Percentiles rank a stretch among this genome's conserved stretches.
Conservation (phyloP, 2,113 vertebrate species). For the Carettochelys insculpta region DNA sequence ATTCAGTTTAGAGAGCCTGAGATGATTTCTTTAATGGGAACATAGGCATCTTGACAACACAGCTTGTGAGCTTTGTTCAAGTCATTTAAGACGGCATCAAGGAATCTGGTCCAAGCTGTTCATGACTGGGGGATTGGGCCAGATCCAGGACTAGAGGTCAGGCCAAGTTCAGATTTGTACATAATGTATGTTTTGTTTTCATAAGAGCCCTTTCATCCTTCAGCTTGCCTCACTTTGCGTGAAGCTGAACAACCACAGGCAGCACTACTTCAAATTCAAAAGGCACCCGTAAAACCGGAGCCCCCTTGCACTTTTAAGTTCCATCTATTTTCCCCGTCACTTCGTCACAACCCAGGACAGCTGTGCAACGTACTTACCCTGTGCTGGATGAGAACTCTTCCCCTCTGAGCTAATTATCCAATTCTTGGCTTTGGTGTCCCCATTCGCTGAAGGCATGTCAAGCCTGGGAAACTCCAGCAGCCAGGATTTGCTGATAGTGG, state of each 20-base stretch:
- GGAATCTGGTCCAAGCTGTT: slow-evolving; percentile 63
- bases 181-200: slow-evolving; percentile 71
- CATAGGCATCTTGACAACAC: slow-evolving; percentile 47
- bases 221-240: slow-evolving; percentile 54
- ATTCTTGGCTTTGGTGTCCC: slow-evolving; percentile 14
- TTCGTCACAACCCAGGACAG: neutral
- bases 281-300: slow-evolving; percentile 43
- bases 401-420: slow-evolving; percentile 33
- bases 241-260: slow-evolving; percentile 68
- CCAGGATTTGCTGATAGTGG: neutral
- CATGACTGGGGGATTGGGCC: slow-evolving; percentile 47
- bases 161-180: slow-evolving; percentile 74
- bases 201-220: slow-evolving; percentile 70
- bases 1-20: slow-evolving; percentile 30
- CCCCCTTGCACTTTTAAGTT: slow-evolving; percentile 32
- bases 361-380: neutral
- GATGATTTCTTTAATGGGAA: slow-evolving; percentile 45
- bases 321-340: slow-evolving; percentile 58
- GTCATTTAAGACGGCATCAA: slow-evolving; percentile 60
- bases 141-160: slow-evolving; percentile 74
- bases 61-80: slow-evolving; percentile 62
- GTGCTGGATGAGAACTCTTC: neutral
- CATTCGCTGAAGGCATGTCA: slow-evolving; percentile 32
- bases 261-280: slow-evolving; percentile 56
- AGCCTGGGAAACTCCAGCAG: slow-evolving; percentile 52